Evolutionary conservation across 1,140 invertebrate genomes (phyloP), one percentile per base, ranked within the genome.

Genomic region (Papilio aristodemus): DNA sequence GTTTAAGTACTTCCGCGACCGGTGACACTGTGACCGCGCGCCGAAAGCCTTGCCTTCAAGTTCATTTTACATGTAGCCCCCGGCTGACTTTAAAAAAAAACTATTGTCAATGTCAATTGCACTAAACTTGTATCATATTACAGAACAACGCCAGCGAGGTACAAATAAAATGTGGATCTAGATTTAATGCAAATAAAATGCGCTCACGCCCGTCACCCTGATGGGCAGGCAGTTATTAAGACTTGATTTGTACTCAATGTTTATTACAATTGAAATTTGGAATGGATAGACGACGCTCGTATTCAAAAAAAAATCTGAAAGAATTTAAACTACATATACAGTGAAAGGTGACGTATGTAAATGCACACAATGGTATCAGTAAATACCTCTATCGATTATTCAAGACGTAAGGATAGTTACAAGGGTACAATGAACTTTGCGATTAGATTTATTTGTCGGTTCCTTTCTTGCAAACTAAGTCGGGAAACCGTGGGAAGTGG

Each of bases 401-500:
- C 46, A 54, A 54, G 19, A 13, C 6, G 19, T 10, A 25, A 11
- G 19, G 17, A 22, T 54, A 54, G 19, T 22, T 50, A 54, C 17
- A 43, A 13, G 46, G 2, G 27, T 22, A 22, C 46, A 10, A 22
- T 54, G 19, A 54, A 9, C 46, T 54, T 54, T 54, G 11, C 46
- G 19, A 54, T 54, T 25, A 54, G 17, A 54, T 25, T 54, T 32
- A 3, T 2, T 32, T 46, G 17, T 19, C 19, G 17, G 46, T 54
- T 54, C 46, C 46, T 46, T 43, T 43, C n/a, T 50, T 54, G 19
- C 46, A 25, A 54, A 54, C 46, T 17, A 2, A 72, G 46, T 60
- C 57, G 27, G 67, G 70, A 71, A 71, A 71, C 67, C 64, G 60
- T 68, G 63, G 50, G 71, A 76, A 71, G 70, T 58, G 37, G 41